Evolutionary conservation across 2,113 vertebrate genomes (phyloP).

Genomic region (Rhinolophus sinicus): DNA sequence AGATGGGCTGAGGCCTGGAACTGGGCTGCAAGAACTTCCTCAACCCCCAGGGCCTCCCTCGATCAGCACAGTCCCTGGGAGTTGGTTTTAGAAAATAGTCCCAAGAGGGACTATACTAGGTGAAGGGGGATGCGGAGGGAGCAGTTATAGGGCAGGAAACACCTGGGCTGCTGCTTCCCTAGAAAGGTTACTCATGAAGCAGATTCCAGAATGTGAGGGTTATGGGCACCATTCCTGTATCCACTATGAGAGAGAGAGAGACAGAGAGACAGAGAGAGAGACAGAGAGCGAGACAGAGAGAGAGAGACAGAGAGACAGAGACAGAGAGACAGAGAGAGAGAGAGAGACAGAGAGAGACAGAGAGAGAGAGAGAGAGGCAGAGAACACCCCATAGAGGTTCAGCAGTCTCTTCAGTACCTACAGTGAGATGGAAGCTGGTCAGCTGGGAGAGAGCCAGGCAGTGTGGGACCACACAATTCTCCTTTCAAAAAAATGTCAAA

Average conservation of each 20-base stretch:
- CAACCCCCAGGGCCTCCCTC: background rate
- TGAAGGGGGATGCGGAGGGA: background rate
- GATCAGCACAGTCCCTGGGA: background rate
- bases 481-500: background rate
- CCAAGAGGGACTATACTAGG: background rate
- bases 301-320: background rate
- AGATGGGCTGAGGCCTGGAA: constrained; percentile 38
- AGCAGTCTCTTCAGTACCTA: background rate
- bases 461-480: too few species aligned
- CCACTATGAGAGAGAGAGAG: background rate
- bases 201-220: constrained; percentile 45
- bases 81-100: background rate
- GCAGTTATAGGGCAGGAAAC: constrained; percentile 59
- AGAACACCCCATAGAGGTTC: background rate
- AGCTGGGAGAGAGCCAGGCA: background rate
- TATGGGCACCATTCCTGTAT: constrained; percentile 23
- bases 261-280: background rate
- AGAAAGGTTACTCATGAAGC: background rate
- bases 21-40: background rate
- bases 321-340: background rate
- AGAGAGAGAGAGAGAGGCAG: background rate
- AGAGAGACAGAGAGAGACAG: background rate
- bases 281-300: background rate
- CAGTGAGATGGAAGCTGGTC: background rate
- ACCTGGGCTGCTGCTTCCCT: constrained; percentile 57